Conservation (phyloP, 2,797 vertebrate species). For the Tolypeutes matacus region DNA sequence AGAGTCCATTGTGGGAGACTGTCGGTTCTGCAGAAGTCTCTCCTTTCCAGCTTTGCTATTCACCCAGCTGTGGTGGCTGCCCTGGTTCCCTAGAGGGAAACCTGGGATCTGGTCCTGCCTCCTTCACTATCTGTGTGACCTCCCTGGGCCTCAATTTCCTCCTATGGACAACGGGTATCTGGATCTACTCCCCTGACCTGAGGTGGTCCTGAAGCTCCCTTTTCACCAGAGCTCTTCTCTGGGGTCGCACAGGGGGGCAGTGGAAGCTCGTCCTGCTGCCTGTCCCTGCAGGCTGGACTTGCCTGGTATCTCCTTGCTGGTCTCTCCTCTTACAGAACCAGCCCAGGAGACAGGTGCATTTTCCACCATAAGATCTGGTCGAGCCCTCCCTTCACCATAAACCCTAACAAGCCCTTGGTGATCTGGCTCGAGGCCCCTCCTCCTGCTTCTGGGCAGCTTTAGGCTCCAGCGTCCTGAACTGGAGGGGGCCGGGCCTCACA, state of each 20-base stretch:
- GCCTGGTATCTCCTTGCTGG: background rate
- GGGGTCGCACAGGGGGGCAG: background rate
- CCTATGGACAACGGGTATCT: background rate
- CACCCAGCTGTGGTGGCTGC: background rate
- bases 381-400: background rate
- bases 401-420: background rate
- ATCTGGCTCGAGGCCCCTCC: background rate
- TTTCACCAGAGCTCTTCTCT: background rate
- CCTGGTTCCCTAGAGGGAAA: background rate
- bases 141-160: background rate
- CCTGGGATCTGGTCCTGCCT: background rate
- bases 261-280: background rate
- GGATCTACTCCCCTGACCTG: background rate
- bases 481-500: background rate
- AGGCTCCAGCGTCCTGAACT: background rate
- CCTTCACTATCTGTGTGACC: background rate
- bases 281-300: background rate
- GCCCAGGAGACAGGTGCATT: background rate
- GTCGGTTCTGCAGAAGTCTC: background rate
- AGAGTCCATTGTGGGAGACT: background rate
- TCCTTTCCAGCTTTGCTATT: background rate
- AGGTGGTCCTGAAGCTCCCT: background rate
- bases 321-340: background rate
- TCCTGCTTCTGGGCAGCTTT: background rate
- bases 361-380: background rate